These are phyloP conservation scores for Acipenser oxyrinchus DNA, from an alignment of 2,797 vertebrate genomes.

Conservation along the genomic window DNA sequence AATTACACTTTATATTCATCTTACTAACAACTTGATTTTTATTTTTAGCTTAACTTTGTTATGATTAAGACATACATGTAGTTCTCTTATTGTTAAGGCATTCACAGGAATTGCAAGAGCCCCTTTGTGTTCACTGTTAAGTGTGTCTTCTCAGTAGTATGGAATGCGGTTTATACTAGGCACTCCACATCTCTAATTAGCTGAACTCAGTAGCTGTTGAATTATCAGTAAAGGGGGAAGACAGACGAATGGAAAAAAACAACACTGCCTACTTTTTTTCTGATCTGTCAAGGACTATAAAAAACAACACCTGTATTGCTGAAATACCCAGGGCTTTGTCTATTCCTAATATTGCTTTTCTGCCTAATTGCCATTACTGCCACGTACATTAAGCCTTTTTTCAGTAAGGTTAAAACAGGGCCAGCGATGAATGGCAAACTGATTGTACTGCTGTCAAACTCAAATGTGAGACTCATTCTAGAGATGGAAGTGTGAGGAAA, in stretches of 20 bases:
- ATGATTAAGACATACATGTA: constrained; percentile 12
- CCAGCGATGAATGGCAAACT: constrained; percentile 96
- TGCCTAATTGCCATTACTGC: constrained; percentile 86
- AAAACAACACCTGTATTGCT: constrained; percentile 72
- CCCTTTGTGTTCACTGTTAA: constrained; percentile 48
- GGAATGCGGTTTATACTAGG: constrained; percentile 68
- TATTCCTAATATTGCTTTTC: constrained; percentile 87
- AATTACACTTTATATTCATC: too few relatives aligned
- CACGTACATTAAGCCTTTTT: constrained; percentile 84
- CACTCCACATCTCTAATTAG: constrained; percentile 73
- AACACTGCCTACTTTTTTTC: constrained; percentile 74
- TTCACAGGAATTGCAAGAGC: constrained; percentile 11
- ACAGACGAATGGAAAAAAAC: constrained; percentile 70
- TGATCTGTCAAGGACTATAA: constrained; percentile 45
- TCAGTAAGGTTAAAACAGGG: constrained; percentile 94
- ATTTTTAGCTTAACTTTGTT: background rate
- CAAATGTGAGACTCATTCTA: constrained; percentile 95
- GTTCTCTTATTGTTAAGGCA: constrained; percentile 16
- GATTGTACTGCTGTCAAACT: constrained; percentile 99
- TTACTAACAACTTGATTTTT: too few relatives aligned
- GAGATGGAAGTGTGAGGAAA: constrained; percentile 84
- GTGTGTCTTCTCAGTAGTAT: constrained; percentile 65
- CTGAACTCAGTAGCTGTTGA: constrained; percentile 70
- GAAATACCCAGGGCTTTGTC: constrained; percentile 80
- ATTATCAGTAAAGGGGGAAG: constrained; percentile 69